Conservation (phyloP, 1,140 invertebrate genomes). For the Parasteatoda tepidariorum region DNA sequence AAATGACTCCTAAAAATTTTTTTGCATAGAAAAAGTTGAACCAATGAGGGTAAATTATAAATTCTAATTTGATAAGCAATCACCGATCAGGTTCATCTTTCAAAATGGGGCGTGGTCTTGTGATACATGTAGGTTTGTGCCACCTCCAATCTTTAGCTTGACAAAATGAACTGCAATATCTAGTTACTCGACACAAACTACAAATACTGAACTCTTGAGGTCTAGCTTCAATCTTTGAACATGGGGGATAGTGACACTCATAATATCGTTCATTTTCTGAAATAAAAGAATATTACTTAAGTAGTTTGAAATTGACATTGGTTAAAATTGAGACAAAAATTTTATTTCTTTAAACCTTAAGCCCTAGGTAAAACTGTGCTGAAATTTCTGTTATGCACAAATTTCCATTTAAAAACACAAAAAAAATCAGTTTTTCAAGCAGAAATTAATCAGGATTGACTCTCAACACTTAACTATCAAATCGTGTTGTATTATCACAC, state of each 20-base stretch:
- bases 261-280: constrained; percentile 70
- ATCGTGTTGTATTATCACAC: too few species aligned
- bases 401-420: too few species aligned
- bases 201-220: constrained; percentile 74
- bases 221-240: constrained; percentile 73
- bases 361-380: too few species aligned
- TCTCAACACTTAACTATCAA: too few species aligned
- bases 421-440: too few species aligned
- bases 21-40: neutral
- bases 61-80: neutral
- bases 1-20: neutral
- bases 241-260: constrained; percentile 74
- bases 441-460: too few species aligned
- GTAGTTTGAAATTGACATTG: too few species aligned
- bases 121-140: constrained; percentile 71
- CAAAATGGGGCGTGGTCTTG: constrained; percentile 65
- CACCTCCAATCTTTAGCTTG: constrained; percentile 72
- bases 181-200: constrained; percentile 72
- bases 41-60: neutral
- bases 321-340: too few species aligned
- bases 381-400: too few species aligned
- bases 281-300: constrained; percentile 55
- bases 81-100: constrained; percentile 67
- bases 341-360: too few species aligned
- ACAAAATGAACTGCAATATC: constrained; percentile 72